Percentiles rank a stretch among this genome's conserved stretches.
phyloP scores from a whole-genome alignment of 1,140 invertebrate species.

The Halyomorpha halys region DNA sequence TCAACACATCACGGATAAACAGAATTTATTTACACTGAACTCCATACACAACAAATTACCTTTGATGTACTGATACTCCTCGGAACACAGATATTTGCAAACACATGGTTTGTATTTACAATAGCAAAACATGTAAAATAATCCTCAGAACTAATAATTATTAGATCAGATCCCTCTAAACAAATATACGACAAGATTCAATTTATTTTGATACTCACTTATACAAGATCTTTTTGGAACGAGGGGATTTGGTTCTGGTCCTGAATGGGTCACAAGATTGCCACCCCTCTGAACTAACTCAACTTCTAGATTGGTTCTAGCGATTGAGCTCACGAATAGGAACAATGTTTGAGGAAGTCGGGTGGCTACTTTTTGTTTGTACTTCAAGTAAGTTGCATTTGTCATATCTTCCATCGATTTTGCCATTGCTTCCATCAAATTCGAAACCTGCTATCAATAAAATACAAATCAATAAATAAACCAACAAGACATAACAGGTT shows the following conservation, averaged over 20 bases:
- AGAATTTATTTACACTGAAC: too few relatives aligned
- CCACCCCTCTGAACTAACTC: constrained; percentile 80
- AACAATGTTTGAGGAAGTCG: constrained; percentile 62
- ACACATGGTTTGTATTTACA: too few relatives aligned
- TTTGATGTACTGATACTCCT: too few relatives aligned
- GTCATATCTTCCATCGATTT: constrained; percentile 92
- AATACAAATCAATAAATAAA: constrained; percentile 8
- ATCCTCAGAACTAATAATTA: too few relatives aligned
- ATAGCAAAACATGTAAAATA: too few relatives aligned
- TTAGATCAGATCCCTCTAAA: background rate
- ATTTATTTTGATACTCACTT: constrained; percentile 42
- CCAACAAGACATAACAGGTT: too few relatives aligned
- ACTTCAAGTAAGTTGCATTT: constrained; percentile 57
- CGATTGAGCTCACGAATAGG: constrained; percentile 81
- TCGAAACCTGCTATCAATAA: constrained; percentile 44
- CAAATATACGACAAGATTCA: background rate
- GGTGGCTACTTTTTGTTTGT: constrained; percentile 42
- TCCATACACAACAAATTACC: too few relatives aligned
- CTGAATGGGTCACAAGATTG: constrained; percentile 48
- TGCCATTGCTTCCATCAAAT: constrained; percentile 64
- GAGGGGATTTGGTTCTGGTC: constrained; percentile 41
- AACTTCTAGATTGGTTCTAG: constrained; percentile 84
- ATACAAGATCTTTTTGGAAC: constrained; percentile 79
- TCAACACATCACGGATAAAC: too few relatives aligned
- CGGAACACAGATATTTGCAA: too few relatives aligned